Evolutionary conservation across 2,113 vertebrate species (phyloP), one percentile per base, ranked within the genome.

Genomic region (Notiomystis cincta): DNA sequence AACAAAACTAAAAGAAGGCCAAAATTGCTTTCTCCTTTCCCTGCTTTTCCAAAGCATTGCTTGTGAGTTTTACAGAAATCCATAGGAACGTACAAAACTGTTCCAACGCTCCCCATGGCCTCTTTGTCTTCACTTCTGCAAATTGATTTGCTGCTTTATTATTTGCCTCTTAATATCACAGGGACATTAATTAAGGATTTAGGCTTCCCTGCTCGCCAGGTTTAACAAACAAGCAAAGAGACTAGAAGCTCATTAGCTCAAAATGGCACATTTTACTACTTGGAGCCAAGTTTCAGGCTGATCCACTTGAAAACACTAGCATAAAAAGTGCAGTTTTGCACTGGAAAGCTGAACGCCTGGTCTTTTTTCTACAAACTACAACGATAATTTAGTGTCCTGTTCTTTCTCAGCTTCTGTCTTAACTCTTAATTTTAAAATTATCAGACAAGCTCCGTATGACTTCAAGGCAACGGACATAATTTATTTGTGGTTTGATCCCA

Each of bases 131-230:
- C 67, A 30, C 56, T 78, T 73, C 31, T 62, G 24, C 64, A 81
- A 77, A 71, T 27, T 90, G 71, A 86, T 78, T 92, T 87, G 47
- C 44, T 90, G 44, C 18, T 93, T 82, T 92, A 62, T 92, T 93
- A 83, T 90, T 95, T 93, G 31, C 47, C 67, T 89, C 60, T 90
- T 77, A 92, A 64, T 92, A 89, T 78, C 82, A 64, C 51, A 86
- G 81, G 38, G 64, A 71, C 64, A 40, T 86, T 95, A 95, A 94
- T 94, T 90, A 92, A 90, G 60, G 33, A 16, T 93, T 82, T 73
- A 78, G 71, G 24, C 51, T 93, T 48, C 44, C 44, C n/a, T 79
- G 25, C 28, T 75, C 1, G 3, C 79, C 50, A 78, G 72, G 48
- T 86, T 96, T 81, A 88, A 66, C 67, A 94, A 93, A 88, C 47